phyloP scores from a whole-genome alignment of 2,888 invertebrate genomes.

The Trichogramma evanescens region DNA sequence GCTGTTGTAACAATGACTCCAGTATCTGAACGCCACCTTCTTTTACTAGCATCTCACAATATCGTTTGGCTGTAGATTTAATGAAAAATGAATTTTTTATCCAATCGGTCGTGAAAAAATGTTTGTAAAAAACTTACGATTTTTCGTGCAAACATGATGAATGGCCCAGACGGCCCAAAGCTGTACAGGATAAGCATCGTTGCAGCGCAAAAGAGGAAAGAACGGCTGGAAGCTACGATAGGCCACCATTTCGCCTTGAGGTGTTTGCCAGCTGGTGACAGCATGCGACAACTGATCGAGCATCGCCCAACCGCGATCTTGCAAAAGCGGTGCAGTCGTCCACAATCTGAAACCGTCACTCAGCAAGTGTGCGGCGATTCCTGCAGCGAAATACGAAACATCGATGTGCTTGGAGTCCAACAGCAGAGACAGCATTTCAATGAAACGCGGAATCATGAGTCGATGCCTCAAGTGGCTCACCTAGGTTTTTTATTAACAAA shows the following conservation, averaged over 20 bases:
- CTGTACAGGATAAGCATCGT: conserved; percentile 60
- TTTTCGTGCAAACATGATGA: conserved; percentile 69
- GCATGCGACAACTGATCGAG: conserved; percentile 48
- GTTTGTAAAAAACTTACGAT: conserved; percentile 50
- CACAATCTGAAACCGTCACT: conserved; percentile 55
- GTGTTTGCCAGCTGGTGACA: conserved; percentile 61
- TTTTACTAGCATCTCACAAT: conserved; percentile 59
- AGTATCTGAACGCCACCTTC: conserved; percentile 57
- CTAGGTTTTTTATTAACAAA: conserved; percentile 26
- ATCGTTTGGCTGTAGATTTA: conserved; percentile 54
- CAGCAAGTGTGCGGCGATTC: conserved; percentile 63
- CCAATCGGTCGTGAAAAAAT: no score
- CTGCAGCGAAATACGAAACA: conserved; percentile 66
- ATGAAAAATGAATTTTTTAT: background rate
- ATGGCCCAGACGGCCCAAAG: conserved; percentile 76
- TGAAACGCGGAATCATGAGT: conserved; percentile 53
- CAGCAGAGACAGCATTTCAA: conserved; percentile 49
- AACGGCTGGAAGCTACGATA: conserved; percentile 67
- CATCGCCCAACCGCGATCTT: conserved; percentile 20
- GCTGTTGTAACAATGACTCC: conserved; percentile 38
- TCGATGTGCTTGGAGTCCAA: conserved; percentile 60
- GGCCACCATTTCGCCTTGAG: conserved; percentile 70
- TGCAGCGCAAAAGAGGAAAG: conserved; percentile 56
- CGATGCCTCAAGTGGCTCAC: conserved; percentile 53
- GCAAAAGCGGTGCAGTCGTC: conserved; percentile 36